Percentiles rank a stretch among this genome's conserved stretches.
Evolutionary conservation across 2,113 vertebrate species (phyloP).

Genomic region (Lamprologus speciosus): DNA sequence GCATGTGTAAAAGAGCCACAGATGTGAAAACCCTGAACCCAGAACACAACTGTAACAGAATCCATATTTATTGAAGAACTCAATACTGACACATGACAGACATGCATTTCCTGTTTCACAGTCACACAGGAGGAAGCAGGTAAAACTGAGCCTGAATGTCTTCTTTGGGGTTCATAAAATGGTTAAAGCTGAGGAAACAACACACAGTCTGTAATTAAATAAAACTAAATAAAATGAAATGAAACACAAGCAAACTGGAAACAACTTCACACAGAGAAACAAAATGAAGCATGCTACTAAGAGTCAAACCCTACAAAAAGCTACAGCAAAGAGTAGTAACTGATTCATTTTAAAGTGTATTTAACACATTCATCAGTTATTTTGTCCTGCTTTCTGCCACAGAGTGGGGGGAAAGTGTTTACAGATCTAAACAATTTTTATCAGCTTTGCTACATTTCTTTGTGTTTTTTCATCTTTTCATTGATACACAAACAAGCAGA

Average conservation of each 20-base stretch:
- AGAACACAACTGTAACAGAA: neutral
- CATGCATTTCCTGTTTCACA: neutral
- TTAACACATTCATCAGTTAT: neutral
- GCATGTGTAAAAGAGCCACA: neutral
- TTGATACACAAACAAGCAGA: neutral
- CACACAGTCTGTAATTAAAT: neutral
- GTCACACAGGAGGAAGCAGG: neutral
- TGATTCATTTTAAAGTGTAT: neutral
- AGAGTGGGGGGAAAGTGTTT: neutral
- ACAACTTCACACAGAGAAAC: neutral
- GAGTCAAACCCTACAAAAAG: neutral
- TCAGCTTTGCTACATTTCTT: neutral
- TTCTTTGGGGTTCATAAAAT: neutral
- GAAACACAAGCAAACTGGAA: neutral
- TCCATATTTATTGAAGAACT: neutral
- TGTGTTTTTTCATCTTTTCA: neutral
- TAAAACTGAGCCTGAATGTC: neutral
- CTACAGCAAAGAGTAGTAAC: neutral
- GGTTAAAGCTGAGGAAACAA: neutral
- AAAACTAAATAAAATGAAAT: neutral
- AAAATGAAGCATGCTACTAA: neutral
- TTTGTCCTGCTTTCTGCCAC: neutral
- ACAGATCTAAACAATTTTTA: neutral
- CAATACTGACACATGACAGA: neutral
- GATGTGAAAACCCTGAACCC: neutral